These are phyloP conservation scores for Octomys mimax DNA, from an alignment of 2,797 vertebrate species.

Conservation along the genomic window DNA sequence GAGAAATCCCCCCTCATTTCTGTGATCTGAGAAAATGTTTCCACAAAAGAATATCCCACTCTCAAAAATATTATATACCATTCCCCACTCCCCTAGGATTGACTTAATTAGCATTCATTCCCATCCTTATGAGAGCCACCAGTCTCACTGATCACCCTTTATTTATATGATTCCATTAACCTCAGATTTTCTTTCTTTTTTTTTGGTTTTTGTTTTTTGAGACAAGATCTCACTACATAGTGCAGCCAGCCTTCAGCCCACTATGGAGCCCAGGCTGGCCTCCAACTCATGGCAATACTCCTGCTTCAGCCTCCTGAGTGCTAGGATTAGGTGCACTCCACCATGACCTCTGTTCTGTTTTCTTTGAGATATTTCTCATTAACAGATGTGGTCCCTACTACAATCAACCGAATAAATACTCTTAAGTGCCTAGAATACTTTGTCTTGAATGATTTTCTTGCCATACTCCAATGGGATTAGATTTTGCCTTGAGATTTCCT, in stretches of 20 bases:
- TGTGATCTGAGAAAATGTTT: not conserved
- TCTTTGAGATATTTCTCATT: not conserved
- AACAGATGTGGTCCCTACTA: not conserved
- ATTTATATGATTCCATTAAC: not conserved
- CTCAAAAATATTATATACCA: not conserved
- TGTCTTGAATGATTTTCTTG: not conserved
- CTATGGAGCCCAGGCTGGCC: not conserved
- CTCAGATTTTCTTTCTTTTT: not conserved
- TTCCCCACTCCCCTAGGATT: not conserved
- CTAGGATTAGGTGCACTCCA: not conserved
- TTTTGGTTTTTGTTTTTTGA: not conserved
- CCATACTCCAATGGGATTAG: not conserved
- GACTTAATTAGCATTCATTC: not conserved
- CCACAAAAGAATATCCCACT: not conserved
- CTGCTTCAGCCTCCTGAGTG: not conserved
- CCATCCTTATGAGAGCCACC: not conserved
- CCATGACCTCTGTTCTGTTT: not conserved
- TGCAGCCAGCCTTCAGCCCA: not conserved
- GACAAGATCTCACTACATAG: not conserved
- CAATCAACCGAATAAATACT: not conserved
- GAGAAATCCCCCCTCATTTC: not conserved
- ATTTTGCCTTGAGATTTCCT: not conserved
- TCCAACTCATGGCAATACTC: not conserved
- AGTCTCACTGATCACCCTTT: not conserved
- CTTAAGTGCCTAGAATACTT: not conserved